Evolutionary conservation across 1,140 invertebrate species (phyloP).

Genomic region (Maconellicoccus hirsutus): DNA sequence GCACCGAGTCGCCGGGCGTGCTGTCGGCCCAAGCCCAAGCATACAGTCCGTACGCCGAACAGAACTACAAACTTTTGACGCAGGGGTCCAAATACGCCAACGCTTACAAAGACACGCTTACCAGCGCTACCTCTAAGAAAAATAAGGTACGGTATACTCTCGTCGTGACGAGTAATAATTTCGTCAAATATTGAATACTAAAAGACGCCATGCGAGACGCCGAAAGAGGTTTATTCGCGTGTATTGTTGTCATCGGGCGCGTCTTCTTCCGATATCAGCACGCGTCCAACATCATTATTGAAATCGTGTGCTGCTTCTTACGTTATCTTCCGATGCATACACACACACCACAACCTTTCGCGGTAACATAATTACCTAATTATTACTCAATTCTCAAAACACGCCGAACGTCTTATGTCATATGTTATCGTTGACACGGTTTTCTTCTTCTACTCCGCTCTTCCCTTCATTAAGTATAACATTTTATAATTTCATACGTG

Average conservation of each 20-base stretch:
- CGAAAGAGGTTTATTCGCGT: too few species aligned
- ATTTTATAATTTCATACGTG: neutral
- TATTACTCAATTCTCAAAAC: constrained; percentile 10
- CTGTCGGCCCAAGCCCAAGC: constrained; percentile 14
- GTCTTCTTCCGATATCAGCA: neutral
- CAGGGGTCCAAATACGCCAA: constrained; percentile 20
- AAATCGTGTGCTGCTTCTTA: neutral
- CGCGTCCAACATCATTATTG: constrained; percentile 2
- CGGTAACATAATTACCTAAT: constrained; percentile 17
- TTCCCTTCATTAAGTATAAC: neutral
- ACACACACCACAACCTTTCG: neutral
- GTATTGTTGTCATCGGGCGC: neutral
- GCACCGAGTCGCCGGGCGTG: constrained; percentile 23
- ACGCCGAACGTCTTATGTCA: neutral
- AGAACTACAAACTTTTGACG: constrained; percentile 21
- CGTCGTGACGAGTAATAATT: neutral
- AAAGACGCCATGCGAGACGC: too few species aligned
- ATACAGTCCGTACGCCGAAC: constrained; percentile 14
- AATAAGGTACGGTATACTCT: neutral
- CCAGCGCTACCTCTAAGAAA: neutral
- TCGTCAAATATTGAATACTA: too few species aligned
- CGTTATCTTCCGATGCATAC: neutral
- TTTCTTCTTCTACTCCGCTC: neutral
- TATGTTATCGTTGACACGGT: constrained; percentile 18
- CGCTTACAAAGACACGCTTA: neutral